Evolutionary conservation across 2,113 vertebrate genomes (phyloP).

Genomic region (Lethenteron reissneri): DNA sequence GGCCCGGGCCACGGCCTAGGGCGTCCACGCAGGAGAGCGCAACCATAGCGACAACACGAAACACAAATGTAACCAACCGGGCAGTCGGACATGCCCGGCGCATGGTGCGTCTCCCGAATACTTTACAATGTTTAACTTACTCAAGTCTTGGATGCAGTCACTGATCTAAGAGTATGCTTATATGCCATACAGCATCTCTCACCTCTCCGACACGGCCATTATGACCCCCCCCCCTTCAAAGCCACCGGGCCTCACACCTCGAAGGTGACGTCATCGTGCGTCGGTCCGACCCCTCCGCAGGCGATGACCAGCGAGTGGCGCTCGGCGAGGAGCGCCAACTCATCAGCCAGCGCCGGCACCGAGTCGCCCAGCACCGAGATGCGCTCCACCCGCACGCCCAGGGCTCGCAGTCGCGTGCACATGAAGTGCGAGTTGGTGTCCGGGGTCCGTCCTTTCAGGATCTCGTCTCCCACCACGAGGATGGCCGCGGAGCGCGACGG

Average conservation of each 20-base stretch:
- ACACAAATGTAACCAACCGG: no score
- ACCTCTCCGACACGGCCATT: no score
- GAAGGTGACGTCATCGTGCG: constrained; percentile 78
- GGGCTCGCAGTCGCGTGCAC: constrained; percentile 38
- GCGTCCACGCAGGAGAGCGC: no score
- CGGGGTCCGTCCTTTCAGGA: constrained; percentile 73
- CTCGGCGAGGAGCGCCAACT: constrained; percentile 38
- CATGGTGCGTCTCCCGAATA: no score
- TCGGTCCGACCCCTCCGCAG: constrained; percentile 71
- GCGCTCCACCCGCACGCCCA: constrained; percentile 50
- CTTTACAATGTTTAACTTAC: no score
- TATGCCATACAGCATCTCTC: no score
- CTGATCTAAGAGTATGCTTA: no score
- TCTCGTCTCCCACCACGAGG: constrained; percentile 76
- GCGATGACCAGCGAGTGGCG: constrained; percentile 56
- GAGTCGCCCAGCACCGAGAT: constrained; percentile 58
- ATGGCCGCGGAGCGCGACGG: constrained; percentile 49
- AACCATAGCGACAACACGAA: no score
- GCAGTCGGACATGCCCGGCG: no score
- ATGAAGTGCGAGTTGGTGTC: constrained; percentile 80
- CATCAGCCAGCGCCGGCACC: constrained; percentile 42
- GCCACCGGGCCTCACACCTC: constrained; percentile 16
- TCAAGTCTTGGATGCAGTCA: no score
- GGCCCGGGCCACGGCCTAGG: constrained; percentile 39
- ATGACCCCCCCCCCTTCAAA: no score